Percentiles rank a stretch among this genome's conserved stretches.
Evolutionary conservation across 2,113 vertebrate species (phyloP).

Genomic region (Ophthalmolycus amberensis): DNA sequence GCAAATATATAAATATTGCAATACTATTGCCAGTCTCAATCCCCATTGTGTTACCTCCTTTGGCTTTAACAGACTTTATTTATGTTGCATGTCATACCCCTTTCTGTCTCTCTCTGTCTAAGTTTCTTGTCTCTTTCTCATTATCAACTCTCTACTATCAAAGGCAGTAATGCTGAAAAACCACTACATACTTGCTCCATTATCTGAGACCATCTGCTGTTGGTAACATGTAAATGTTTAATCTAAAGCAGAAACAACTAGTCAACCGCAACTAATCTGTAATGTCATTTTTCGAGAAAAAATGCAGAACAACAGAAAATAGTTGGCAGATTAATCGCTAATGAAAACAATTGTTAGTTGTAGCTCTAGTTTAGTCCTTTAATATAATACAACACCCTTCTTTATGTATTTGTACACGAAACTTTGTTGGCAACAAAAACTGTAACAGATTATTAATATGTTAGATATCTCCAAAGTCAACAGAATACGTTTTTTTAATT

Average conservation of each 20-base stretch:
- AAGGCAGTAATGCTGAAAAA: background rate
- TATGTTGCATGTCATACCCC: no score
- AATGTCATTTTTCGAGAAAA: no score
- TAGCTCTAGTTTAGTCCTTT: background rate
- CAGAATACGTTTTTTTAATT: no score
- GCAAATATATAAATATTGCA: no score
- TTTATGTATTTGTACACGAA: no score
- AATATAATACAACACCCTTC: background rate
- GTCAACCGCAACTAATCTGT: background rate
- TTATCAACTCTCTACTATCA: background rate
- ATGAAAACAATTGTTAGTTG: background rate
- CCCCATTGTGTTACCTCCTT: no score
- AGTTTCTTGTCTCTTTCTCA: no score
- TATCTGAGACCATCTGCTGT: background rate
- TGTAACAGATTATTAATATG: background rate
- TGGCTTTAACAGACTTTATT: no score
- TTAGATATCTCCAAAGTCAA: background rate
- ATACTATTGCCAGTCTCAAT: no score
- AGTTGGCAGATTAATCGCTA: background rate
- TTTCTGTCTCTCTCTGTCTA: no score
- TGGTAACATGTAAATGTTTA: background rate
- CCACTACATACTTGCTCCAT: background rate
- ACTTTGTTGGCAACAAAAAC: background rate
- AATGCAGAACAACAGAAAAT: background rate
- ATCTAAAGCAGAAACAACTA: background rate